Base-by-base conservation (phyloP, 2,797 vertebrate species). In the Tangara arthus region DNA sequence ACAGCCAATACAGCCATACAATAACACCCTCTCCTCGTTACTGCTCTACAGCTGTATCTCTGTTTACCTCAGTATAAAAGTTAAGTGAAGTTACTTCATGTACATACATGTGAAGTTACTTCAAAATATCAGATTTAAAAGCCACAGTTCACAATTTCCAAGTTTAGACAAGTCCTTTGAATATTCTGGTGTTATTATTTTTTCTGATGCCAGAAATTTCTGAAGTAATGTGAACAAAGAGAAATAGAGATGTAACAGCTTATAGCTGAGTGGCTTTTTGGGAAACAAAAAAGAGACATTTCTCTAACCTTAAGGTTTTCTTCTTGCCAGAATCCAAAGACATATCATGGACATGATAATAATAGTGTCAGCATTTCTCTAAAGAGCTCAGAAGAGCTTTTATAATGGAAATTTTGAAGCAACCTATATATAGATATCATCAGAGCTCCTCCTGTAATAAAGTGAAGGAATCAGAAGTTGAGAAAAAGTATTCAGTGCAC, bases 361-460 rank as follows among this genome's bases (percentile, higher is more conserved):
- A 90, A 89, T 15, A 90, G 64, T 57, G 46, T 80, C 86, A 92
- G 70, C 49, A 47, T 82, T 94, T 92, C 69, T 92, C 78, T 56
- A 18, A 80, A 93, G 71, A 60, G 53, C n/a, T 91, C 72, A 90
- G 46, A 94, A 77, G 60, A 89, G 81, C 39, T 95, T 94, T 95
- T 94, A 87, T 75, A 87, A 85, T 71, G 75, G 83, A 96, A 93
- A 97, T 87, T 82, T 50, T 95, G 70, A 93, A 82, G 71, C 24
- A 89, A 87, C 6, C 60, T 90, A 65, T 66, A 80, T 68, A 89
- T 39, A 93, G 78, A 89, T 89, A 77, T 90, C 68, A 57, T 77
- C 73, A 71, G 53, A 88, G 6, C 30, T 71, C 57, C 71, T 88
- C 55, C 69, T 60, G 42, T 73, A 91, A 92, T 56, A 90, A 96